Evolutionary conservation across 2,797 vertebrate genomes (phyloP).

Genomic region (Lindbergichthys nudifrons): DNA sequence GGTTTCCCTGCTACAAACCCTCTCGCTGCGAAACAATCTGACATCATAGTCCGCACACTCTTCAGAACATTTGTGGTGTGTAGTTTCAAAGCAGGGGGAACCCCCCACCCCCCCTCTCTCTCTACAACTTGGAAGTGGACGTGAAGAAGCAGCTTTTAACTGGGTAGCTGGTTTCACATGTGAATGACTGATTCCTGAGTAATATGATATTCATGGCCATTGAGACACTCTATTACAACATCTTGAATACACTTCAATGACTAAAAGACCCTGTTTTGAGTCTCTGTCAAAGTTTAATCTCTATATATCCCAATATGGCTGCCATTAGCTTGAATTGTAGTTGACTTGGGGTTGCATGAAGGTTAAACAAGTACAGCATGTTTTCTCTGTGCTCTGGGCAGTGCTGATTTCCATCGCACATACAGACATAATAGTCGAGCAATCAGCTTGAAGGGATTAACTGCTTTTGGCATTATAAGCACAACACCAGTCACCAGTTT

Average conservation of each 20-base stretch:
- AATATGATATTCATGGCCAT: slow-evolving; percentile 5
- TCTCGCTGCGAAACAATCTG: slow-evolving; percentile 51
- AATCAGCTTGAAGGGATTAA: slow-evolving; percentile 55
- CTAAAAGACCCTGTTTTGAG: background rate
- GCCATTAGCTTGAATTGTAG: slow-evolving; percentile 31
- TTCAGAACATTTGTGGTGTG: slow-evolving; percentile 52
- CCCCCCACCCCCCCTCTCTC: slow-evolving; percentile 53
- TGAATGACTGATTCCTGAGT: slow-evolving; percentile 8
- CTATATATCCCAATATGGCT: slow-evolving; percentile 17
- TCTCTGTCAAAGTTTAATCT: background rate
- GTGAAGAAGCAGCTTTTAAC: slow-evolving; percentile 61
- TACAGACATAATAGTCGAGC: slow-evolving; percentile 43
- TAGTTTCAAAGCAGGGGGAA: slow-evolving; percentile 62
- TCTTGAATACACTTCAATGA: background rate
- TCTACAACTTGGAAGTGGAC: slow-evolving; percentile 44
- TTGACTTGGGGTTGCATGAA: slow-evolving; percentile 26
- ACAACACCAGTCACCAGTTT: slow-evolving; percentile 52
- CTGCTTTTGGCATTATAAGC: slow-evolving; percentile 34
- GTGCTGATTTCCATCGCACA: slow-evolving; percentile 51
- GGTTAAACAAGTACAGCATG: slow-evolving; percentile 40
- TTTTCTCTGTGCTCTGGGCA: slow-evolving; percentile 22
- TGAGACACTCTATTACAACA: background rate
- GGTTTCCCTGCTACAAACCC: slow-evolving; percentile 58
- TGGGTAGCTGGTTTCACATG: slow-evolving; percentile 41
- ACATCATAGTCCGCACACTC: slow-evolving; percentile 61